Base-by-base conservation (phyloP, 2,113 vertebrate genomes). In the Tauraco erythrolophus region DNA sequence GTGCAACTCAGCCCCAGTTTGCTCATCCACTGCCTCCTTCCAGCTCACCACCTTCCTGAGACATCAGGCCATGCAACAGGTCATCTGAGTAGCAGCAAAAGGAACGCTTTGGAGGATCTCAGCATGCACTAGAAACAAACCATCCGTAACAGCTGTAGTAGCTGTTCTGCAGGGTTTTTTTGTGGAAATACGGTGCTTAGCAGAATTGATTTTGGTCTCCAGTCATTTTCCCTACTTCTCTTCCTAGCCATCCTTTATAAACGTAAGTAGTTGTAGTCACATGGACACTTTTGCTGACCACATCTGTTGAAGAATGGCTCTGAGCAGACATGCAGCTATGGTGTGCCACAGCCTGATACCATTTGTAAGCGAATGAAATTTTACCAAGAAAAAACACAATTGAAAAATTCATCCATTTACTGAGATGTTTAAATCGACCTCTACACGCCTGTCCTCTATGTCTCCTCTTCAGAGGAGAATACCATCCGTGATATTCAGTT, bases 241-340 rank as follows among this genome's bases (percentile, higher is more conserved):
- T 48, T 39, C 33, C 33, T 3, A 35, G 24, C 15, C 30, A 28
- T 19, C 35, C 37, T 65, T 72, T 33, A 19, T 21, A 9, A 76
- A 33, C 1, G 8, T 8, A 31, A 43, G 33, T 2, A 4, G 35
- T 19, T 35, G 24, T 21, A 50, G 45, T 7, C 1, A 0, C 10
- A 19, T 0, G 19, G 54, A 28, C 10, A 11, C 7, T 81, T 43
- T 50, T 62, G 76, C 84, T 43, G 61, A 61, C 46, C 12, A 10
- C 18, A 2, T 50, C 56, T 19, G 30, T 31, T 74, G 68, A 41
- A 7, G 31, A 50, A n/a, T 1, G 9, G 39, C 28, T 46, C 46
- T 41, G 28, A 79, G 51, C n/a, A n/a, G 46, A 37, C 4, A 3
- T 2, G 11, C 48, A 17, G 41, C 48, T 54, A 6, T 5, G 16